Percentiles rank a stretch among this genome's conserved stretches.
Evolutionary conservation across 2,888 invertebrate species (phyloP).

Genomic region (Eulithis testata): DNA sequence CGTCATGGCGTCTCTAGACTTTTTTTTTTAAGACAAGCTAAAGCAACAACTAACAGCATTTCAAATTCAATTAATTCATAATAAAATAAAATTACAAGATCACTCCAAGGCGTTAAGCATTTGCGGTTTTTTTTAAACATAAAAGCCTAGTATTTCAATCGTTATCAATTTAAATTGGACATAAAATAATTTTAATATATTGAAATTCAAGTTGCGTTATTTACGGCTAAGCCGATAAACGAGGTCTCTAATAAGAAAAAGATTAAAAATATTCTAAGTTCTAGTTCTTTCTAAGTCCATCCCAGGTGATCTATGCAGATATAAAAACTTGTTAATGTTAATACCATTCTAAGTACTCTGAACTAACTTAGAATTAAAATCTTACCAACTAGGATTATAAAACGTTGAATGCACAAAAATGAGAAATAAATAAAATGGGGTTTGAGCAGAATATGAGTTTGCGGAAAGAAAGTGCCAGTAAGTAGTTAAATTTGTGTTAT

Average conservation of each 20-base stretch:
- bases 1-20: too few species aligned
- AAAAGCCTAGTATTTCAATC: not conserved
- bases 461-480: conserved; percentile 46
- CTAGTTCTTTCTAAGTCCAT: too few species aligned
- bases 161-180: too few species aligned
- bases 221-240: too few species aligned
- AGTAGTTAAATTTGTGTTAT: conserved; percentile 11
- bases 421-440: conserved; percentile 73
- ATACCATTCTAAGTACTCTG: not conserved
- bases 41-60: not conserved
- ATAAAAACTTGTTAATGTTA: too few species aligned
- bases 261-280: too few species aligned
- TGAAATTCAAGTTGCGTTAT: too few species aligned
- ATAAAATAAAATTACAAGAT: too few species aligned
- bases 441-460: conserved; percentile 82
- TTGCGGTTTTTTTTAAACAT: not conserved
- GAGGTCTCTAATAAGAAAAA: too few species aligned
- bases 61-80: too few species aligned
- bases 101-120: not conserved
- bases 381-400: conserved; percentile 47
- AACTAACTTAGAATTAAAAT: conserved; percentile 4
- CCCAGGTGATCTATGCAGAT: too few species aligned
- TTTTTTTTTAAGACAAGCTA: not conserved
- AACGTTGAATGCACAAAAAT: conserved; percentile 62
- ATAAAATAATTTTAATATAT: too few species aligned